Percentiles rank a stretch among this genome's conserved stretches.
Evolutionary conservation across 2,113 vertebrate genomes (phyloP).

Genomic region (Nipponia nippon): DNA sequence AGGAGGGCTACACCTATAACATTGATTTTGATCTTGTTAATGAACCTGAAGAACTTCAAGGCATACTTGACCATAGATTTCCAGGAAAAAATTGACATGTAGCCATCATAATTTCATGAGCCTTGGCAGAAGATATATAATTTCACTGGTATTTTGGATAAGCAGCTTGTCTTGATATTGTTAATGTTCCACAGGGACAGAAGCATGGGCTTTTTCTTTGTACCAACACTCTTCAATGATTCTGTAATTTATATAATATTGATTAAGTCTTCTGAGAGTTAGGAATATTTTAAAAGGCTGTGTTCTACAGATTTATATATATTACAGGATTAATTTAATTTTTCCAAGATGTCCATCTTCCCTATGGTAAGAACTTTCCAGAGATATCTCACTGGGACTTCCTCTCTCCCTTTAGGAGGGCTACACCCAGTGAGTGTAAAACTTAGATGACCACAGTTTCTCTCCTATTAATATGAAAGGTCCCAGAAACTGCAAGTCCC

Average conservation of each 20-base stretch:
- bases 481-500: not conserved
- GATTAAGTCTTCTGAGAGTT: conserved; percentile 55
- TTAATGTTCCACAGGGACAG: conserved; percentile 57
- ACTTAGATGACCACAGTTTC: not conserved
- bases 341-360: conserved; percentile 60
- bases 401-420: not conserved
- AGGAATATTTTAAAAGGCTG: conserved; percentile 55
- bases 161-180: conserved; percentile 50
- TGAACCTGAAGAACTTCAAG: conserved; percentile 79
- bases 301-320: conserved; percentile 61
- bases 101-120: conserved; percentile 18
- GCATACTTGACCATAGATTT: conserved; percentile 68
- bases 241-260: conserved; percentile 63
- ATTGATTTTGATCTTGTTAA: conserved; percentile 88
- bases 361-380: conserved; percentile 47
- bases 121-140: conserved; percentile 13
- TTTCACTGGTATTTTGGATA: conserved; percentile 56
- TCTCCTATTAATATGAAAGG: not conserved
- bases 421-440: not conserved
- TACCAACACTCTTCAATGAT: conserved; percentile 59
- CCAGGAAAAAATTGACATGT: not conserved
- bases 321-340: conserved; percentile 56
- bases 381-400: not conserved
- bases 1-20: not conserved
- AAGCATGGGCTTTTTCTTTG: conserved; percentile 57